phyloP scores from a whole-genome alignment of 2,797 vertebrate genomes.

The Squalus acanthias region DNA sequence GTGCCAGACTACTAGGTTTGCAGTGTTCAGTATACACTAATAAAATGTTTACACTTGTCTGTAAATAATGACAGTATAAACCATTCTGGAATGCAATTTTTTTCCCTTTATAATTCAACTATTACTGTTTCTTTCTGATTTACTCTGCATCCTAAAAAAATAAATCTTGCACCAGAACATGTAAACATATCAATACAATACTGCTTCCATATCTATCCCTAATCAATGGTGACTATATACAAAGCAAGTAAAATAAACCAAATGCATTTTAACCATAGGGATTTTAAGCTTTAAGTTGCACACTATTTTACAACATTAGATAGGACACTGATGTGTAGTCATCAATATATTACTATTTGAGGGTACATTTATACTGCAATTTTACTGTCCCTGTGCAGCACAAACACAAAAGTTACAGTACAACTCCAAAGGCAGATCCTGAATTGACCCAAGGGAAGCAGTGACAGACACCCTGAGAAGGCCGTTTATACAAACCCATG shows the following conservation, averaged over 20 bases:
- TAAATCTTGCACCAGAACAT: background rate
- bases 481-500: background rate
- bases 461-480: background rate
- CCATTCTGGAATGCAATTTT: too few relatives aligned
- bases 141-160: background rate
- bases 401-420: background rate
- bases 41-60: background rate
- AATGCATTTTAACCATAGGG: too few relatives aligned
- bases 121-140: background rate
- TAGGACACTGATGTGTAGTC: background rate
- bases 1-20: background rate
- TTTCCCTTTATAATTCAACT: background rate
- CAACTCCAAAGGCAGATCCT: background rate
- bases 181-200: background rate
- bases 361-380: background rate
- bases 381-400: background rate
- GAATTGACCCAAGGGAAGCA: background rate
- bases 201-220: background rate
- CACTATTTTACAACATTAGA: background rate
- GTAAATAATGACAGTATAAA: background rate
- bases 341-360: background rate
- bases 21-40: background rate
- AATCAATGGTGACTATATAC: background rate
- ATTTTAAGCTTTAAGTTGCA: background rate
- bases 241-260: background rate